Evolutionary conservation across 2,797 vertebrate genomes (phyloP).

Genomic region (Luscinia megarhynchos): DNA sequence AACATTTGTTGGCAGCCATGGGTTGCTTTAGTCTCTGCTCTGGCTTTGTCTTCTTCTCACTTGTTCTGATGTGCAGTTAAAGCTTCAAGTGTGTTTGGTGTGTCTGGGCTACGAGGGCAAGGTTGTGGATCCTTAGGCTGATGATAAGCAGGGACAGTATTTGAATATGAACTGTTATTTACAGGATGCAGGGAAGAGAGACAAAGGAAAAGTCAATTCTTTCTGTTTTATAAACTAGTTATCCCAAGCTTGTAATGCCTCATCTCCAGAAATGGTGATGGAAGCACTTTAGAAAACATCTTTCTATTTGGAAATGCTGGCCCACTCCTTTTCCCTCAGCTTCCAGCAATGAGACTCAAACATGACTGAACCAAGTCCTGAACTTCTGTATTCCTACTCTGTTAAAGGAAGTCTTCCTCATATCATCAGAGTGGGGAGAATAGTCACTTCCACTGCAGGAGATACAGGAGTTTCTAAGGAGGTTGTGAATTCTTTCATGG

Average conservation of each 20-base stretch:
- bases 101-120: neutral
- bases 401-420: neutral
- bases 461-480: neutral
- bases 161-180: neutral
- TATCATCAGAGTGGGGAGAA: neutral
- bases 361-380: neutral
- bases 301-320: neutral
- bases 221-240: neutral
- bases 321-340: neutral
- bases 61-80: rapidly evolving
- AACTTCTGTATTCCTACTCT: neutral
- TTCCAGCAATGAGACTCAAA: neutral
- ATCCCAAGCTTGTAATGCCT: neutral
- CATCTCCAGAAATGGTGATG: neutral
- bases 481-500: neutral
- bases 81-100: neutral
- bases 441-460: neutral
- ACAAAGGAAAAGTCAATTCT: neutral
- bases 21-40: neutral
- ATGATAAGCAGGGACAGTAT: neutral
- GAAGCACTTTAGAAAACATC: neutral
- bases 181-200: neutral
- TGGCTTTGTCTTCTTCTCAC: neutral
- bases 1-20: rapidly evolving
- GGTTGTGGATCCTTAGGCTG: neutral